A percentile compares a stretch with the other conserved stretches of the same genome.
Conservation (phyloP, 2,888 invertebrate genomes). For the Tipula confusa region DNA sequence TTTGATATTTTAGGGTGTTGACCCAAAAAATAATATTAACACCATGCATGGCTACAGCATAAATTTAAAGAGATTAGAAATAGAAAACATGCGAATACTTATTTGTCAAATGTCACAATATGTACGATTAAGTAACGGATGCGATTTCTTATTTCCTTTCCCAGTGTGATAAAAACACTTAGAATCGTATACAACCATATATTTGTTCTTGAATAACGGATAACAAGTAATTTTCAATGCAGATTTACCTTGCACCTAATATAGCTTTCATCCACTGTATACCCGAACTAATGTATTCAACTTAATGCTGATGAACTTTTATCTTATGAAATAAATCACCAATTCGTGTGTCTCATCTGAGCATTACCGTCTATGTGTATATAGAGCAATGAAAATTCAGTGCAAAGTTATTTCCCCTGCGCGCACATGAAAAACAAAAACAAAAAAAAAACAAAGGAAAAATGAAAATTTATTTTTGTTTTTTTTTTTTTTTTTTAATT, state of each 20-base stretch:
- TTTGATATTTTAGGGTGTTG: background rate
- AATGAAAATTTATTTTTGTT: background rate
- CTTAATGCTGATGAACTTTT: slow-evolving; percentile 25
- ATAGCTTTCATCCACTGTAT: background rate
- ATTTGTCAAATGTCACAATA: too few species aligned
- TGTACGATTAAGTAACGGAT: background rate
- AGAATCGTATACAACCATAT: background rate
- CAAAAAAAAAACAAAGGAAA: background rate
- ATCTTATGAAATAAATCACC: background rate
- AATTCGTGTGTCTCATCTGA: background rate
- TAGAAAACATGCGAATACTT: background rate
- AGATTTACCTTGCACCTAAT: background rate
- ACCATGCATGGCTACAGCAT: background rate
- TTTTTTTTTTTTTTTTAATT: background rate
- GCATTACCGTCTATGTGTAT: background rate
- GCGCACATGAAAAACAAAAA: background rate
- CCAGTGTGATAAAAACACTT: background rate
- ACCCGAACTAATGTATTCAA: background rate
- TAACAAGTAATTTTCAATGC: background rate
- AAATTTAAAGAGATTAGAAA: background rate
- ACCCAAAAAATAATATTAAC: background rate
- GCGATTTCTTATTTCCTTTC: background rate
- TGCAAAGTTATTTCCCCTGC: background rate
- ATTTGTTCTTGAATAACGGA: background rate
- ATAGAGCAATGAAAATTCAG: background rate